Percentiles rank a stretch among this genome's conserved stretches.
These are phyloP conservation scores for Diploscapter pachys DNA, from an alignment of 1,140 invertebrate genomes.

Conservation along the genomic window DNA sequence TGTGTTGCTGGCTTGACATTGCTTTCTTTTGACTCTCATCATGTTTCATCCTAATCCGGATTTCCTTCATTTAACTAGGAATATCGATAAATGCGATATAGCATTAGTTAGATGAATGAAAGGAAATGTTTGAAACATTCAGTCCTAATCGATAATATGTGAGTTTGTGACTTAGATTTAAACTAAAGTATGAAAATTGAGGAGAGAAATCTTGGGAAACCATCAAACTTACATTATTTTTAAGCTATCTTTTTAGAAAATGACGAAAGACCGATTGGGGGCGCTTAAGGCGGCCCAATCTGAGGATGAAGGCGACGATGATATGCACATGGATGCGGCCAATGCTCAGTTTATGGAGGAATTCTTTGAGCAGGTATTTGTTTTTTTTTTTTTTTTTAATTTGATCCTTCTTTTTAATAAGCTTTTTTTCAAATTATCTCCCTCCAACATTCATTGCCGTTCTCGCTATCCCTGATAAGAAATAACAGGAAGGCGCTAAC, in stretches of 20 bases:
- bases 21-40: no score
- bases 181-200: no score
- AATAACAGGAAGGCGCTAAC: no score
- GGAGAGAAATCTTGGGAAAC: no score
- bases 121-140: no score
- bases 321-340: constrained; percentile 50
- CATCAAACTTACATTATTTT: not conserved
- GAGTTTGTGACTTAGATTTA: no score
- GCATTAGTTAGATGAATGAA: no score
- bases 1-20: no score
- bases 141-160: no score
- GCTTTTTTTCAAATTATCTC: not conserved
- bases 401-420: not conserved
- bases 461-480: not conserved
- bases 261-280: constrained; percentile 35
- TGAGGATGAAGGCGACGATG: constrained; percentile 58
- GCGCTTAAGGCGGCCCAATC: constrained; percentile 56
- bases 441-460: not conserved
- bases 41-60: no score
- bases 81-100: no score
- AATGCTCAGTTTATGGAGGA: constrained; percentile 59
- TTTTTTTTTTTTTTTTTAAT: not conserved
- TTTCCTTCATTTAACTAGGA: no score
- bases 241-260: constrained; percentile 7
- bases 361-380: constrained; percentile 52